Percentiles rank a stretch among this genome's conserved stretches.
Conservation (phyloP, 1,140 invertebrate genomes). For the Pogonomyrmex barbatus region DNA sequence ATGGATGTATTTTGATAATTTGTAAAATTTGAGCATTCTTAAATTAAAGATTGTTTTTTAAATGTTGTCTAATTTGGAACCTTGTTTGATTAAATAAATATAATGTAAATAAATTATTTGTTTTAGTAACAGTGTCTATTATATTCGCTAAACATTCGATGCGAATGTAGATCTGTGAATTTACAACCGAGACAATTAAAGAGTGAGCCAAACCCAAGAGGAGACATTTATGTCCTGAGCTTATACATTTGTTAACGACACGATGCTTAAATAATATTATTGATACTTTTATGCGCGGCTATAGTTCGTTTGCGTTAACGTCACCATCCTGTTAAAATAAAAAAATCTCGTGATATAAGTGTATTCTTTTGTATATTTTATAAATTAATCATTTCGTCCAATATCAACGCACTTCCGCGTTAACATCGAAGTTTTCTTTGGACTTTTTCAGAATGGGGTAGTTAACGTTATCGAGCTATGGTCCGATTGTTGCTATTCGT, state of each 20-base stretch:
- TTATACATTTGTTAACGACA: conserved; percentile 86
- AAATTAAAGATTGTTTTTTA: not conserved
- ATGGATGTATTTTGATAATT: not conserved
- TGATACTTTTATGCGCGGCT: conserved; percentile 85
- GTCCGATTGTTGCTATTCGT: conserved; percentile 86
- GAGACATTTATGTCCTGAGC: conserved; percentile 84
- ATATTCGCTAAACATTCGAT: conserved; percentile 22
- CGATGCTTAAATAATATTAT: conserved; percentile 85
- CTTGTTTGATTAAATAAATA: not conserved
- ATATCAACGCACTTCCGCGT: not conserved
- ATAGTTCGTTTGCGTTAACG: conserved; percentile 81
- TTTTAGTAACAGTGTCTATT: not conserved
- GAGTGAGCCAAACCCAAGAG: conserved; percentile 73
- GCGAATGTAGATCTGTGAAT: conserved; percentile 42
- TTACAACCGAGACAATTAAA: conserved; percentile 68
- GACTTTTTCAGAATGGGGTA: conserved; percentile 65
- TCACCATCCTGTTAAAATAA: conserved; percentile 63
- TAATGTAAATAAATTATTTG: not conserved
- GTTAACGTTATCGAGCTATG: conserved; percentile 81
- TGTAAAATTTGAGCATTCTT: not conserved
- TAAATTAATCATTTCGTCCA: not conserved
- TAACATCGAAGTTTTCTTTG: conserved; percentile 13
- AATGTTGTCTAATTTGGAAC: not conserved
- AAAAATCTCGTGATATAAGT: not conserved
- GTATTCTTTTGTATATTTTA: conserved; percentile 4